Conservation (phyloP, 1,140 invertebrate species). For the Helicoverpa armigera region DNA sequence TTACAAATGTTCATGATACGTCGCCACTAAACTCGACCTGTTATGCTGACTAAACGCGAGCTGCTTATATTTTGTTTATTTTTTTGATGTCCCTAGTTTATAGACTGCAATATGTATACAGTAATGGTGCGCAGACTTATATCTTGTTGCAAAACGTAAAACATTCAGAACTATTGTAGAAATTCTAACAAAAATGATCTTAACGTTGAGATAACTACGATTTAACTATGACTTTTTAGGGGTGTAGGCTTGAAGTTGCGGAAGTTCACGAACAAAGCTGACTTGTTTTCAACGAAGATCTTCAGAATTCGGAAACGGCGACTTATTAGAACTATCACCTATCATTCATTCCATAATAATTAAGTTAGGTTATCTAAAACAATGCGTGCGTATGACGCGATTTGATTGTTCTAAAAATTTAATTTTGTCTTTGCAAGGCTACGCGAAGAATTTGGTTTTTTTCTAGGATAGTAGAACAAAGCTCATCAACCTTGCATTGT, state of each 20-base stretch:
- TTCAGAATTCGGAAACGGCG: not conserved
- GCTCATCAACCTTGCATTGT: constrained; percentile 30
- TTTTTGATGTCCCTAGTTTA: too few relatives aligned
- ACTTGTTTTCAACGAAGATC: not conserved
- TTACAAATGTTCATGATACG: constrained; percentile 14
- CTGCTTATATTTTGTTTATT: not conserved
- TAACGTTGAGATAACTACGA: not conserved
- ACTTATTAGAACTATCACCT: not conserved
- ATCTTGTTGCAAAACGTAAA: too few relatives aligned
- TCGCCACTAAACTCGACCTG: not conserved
- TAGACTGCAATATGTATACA: too few relatives aligned
- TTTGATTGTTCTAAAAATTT: constrained; percentile 7
- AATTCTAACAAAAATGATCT: too few relatives aligned
- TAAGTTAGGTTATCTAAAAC: not conserved
- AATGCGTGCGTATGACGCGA: constrained; percentile 18
- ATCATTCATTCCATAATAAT: not conserved
- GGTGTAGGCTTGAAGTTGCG: not conserved
- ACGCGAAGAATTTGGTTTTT: not conserved
- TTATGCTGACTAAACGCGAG: too few relatives aligned
- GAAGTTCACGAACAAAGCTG: not conserved
- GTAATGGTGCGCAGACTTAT: too few relatives aligned
- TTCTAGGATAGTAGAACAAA: not conserved
- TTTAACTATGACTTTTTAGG: not conserved
- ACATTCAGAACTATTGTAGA: too few relatives aligned
- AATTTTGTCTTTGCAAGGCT: constrained; percentile 4